Evolutionary conservation across 2,113 vertebrate species (phyloP).

Genomic region (Cavia aperea): DNA sequence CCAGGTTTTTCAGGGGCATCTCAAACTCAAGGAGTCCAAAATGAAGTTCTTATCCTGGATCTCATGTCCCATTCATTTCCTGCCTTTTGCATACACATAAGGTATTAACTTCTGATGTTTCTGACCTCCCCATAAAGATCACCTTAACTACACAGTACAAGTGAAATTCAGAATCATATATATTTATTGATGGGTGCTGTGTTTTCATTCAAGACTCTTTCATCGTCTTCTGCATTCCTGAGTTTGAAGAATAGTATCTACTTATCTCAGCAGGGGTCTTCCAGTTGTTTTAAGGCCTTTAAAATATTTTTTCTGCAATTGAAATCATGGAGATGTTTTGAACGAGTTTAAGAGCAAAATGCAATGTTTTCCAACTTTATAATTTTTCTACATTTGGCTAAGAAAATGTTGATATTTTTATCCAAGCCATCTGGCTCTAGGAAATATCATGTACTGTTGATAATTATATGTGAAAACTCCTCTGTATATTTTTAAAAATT

Average conservation of each 20-base stretch:
- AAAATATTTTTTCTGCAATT: background rate
- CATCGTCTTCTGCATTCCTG: background rate
- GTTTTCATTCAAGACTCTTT: background rate
- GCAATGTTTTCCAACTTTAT: background rate
- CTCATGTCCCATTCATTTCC: background rate
- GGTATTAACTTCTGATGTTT: background rate
- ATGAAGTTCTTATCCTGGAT: background rate
- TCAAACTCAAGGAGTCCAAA: background rate
- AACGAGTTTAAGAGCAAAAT: background rate
- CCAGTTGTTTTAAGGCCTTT: constrained; percentile 5
- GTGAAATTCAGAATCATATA: background rate
- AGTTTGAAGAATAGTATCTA: background rate
- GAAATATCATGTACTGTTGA: background rate
- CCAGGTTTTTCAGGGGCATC: background rate
- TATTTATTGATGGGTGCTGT: background rate
- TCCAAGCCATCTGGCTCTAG: constrained; percentile 20
- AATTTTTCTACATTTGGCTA: constrained; percentile 22
- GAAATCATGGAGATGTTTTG: background rate
- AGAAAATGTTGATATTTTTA: constrained; percentile 41
- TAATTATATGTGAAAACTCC: constrained; percentile 32
- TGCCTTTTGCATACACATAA: background rate
- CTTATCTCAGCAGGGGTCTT: background rate
- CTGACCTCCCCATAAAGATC: background rate
- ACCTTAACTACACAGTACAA: background rate
- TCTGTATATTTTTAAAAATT: constrained; percentile 47